Evolutionary conservation across 92 coral and sea anemone genomes (phyloP).

Genomic region (Phenganax marumi): DNA sequence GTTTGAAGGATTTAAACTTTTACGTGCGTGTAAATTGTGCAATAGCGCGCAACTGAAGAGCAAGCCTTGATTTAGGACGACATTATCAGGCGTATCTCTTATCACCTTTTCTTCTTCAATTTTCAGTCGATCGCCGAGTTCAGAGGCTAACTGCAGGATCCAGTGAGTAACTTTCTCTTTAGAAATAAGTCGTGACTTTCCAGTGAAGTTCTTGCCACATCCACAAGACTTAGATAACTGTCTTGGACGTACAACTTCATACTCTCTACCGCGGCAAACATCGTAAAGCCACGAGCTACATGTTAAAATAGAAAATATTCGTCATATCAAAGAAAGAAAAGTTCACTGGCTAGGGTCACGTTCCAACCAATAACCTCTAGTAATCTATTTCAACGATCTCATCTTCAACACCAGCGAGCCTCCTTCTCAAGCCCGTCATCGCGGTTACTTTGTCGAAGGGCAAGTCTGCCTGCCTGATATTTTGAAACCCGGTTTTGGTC

Average conservation of each 20-base stretch:
- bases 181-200: conserved; percentile 77
- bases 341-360: too few relatives aligned
- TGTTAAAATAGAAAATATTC: background rate
- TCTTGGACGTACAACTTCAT: conserved; percentile 82
- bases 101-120: conserved; percentile 48
- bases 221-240: conserved; percentile 86
- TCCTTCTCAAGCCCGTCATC: too few relatives aligned
- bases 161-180: conserved; percentile 75
- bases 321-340: background rate
- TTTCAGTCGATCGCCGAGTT: conserved; percentile 74
- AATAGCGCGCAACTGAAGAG: background rate
- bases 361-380: too few relatives aligned
- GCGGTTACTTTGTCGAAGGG: too few relatives aligned
- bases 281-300: conserved; percentile 68
- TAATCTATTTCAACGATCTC: too few relatives aligned
- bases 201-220: conserved; percentile 89
- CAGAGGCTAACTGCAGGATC: conserved; percentile 78
- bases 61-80: background rate
- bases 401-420: too few relatives aligned
- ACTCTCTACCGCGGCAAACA: conserved; percentile 75
- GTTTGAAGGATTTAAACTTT: too few relatives aligned
- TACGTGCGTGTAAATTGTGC: background rate
- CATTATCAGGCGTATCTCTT: background rate
- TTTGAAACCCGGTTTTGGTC: too few relatives aligned
- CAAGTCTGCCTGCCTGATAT: too few relatives aligned